Evolutionary conservation across 2,113 vertebrate species (phyloP).

Genomic region (Corythornis madagascariensis): DNA sequence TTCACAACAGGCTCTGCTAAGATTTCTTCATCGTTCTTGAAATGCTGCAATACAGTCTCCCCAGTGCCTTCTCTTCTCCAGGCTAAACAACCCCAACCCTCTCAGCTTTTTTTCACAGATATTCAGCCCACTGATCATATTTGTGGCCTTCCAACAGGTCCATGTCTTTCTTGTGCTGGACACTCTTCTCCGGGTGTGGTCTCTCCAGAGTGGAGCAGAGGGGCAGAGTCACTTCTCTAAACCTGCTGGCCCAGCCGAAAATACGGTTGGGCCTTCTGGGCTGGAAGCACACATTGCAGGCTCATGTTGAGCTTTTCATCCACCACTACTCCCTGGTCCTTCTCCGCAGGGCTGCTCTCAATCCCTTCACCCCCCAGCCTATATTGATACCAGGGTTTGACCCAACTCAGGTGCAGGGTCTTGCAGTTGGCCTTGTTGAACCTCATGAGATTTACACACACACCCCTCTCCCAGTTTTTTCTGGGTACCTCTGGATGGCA

Average conservation of each 20-base stretch:
- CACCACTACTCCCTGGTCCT: neutral
- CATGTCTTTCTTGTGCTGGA: neutral
- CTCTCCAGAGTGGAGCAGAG: neutral
- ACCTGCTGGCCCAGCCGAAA: neutral
- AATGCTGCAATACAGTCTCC: neutral
- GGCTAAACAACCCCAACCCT: neutral
- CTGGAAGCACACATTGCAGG: neutral
- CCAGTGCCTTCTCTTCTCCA: neutral
- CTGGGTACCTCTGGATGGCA: neutral
- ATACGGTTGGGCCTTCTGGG: neutral
- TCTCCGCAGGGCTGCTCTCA: neutral
- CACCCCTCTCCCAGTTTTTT: neutral
- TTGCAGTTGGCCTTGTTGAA: neutral
- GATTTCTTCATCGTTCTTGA: neutral
- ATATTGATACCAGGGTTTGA: neutral
- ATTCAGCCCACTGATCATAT: neutral
- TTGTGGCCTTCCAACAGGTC: too few species aligned
- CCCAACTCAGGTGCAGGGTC: neutral
- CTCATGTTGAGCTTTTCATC: neutral
- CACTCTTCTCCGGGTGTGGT: neutral
- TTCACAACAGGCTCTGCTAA: neutral
- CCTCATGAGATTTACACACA: neutral
- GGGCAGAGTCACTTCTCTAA: neutral
- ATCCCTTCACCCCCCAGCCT: neutral
- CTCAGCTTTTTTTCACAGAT: neutral